Evolutionary conservation across 2,113 vertebrate genomes (phyloP), one percentile per base, ranked within the genome.

Genomic region (Columbina picui): DNA sequence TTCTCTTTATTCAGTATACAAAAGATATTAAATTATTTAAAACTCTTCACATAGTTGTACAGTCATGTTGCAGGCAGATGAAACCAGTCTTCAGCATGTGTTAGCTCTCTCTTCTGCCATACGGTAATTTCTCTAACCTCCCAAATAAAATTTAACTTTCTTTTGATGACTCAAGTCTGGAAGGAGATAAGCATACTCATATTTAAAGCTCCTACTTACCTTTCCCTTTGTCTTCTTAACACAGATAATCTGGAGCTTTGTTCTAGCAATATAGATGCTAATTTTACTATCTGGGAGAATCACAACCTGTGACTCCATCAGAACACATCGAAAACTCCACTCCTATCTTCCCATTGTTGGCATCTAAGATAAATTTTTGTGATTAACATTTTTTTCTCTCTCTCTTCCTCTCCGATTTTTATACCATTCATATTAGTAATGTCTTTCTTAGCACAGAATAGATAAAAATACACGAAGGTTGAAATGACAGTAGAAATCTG

Each of bases 111-210:
- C 39, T 90, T 80, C 68, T 94, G 76, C 27, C 68, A 86, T 82
- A 39, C 20, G 60, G 56, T 85, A 96, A 94, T 92, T 92, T 68
- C 34, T 64, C 47, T 87, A 90, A 89, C 56, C 52, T 95, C 47
- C 10, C 36, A 93, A 95, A 94, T 86, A 84, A 93, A 94, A 87
- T 92, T 93, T 95, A 80, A 53, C 34, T 90, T 90, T 84, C 75
- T 86, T 96, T 89, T 93, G 87, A 85, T 86, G 68, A 86, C 27
- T 93, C 78, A 69, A 67, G 23, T 75, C 41, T 90, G 92, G 93
- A 83, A 85, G 63, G 59, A 94, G 96, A 85, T 61, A 87, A 59
- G 59, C 53, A 76, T 32, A 73, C 20, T 29, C 34, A 47, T 83
- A 95, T 93, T 89, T 89, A 93, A 89, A 90, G 36, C 50, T 83